Conservation (phyloP, 2,113 vertebrate species). For the Andinoacara biseriatus region DNA sequence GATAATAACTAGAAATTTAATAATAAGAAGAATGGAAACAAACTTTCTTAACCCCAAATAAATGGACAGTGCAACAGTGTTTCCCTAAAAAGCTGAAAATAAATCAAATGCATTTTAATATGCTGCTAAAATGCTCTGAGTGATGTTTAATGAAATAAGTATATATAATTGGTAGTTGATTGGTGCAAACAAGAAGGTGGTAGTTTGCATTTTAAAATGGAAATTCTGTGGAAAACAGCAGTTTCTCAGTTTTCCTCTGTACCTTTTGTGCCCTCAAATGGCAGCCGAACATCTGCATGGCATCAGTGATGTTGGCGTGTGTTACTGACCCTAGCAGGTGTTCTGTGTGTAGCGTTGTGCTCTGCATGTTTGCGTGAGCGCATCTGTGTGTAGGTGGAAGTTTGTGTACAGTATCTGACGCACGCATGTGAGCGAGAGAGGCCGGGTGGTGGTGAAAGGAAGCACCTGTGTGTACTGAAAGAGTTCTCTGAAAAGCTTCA, state of each 20-base stretch:
- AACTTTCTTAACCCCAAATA: neutral
- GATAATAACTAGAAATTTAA: neutral
- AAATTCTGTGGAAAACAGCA: neutral
- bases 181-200: neutral
- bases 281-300: slow-evolving; percentile 60
- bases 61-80: neutral
- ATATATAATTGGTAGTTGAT: neutral
- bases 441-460: slow-evolving; percentile 55
- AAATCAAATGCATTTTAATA: neutral
- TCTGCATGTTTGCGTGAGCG: neutral
- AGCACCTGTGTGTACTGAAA: slow-evolving; percentile 69
- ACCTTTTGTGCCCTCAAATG: slow-evolving; percentile 2
- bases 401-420: slow-evolving; percentile 23
- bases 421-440: neutral
- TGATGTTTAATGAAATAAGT: neutral
- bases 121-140: neutral
- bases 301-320: slow-evolving; percentile 40
- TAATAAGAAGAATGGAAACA: neutral
- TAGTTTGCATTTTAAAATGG: neutral
- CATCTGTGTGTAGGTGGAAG: slow-evolving; percentile 13
- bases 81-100: neutral
- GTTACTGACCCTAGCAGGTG: slow-evolving; percentile 65
- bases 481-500: slow-evolving; percentile 67
- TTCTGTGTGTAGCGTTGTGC: slow-evolving; percentile 16
- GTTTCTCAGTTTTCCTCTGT: neutral